These are phyloP conservation scores for Eupithecia insigniata DNA, from an alignment of 2,888 invertebrate species.

Conservation along the genomic window DNA sequence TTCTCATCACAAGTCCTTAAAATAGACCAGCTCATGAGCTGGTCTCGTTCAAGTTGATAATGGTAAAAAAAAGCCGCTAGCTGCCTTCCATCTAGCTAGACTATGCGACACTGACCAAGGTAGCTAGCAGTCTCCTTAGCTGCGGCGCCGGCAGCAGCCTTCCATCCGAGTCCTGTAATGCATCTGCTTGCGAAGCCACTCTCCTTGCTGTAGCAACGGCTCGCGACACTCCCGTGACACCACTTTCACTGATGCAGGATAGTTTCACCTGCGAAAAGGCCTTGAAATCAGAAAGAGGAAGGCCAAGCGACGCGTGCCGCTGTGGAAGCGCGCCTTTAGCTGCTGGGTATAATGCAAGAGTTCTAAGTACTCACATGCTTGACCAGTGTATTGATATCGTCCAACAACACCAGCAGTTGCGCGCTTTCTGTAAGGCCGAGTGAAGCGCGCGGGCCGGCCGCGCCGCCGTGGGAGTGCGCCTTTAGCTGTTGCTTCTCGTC, in stretches of 20 bases:
- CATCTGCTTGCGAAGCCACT: conserved; percentile 74
- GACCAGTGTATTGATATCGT: conserved; percentile 93
- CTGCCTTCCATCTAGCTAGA: no score
- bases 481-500: conserved; percentile 79
- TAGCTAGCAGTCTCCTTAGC: conserved; percentile 89
- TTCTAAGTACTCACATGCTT: conserved; percentile 89
- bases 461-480: conserved; percentile 60
- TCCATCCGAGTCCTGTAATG: conserved; percentile 88
- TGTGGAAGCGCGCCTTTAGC: no score
- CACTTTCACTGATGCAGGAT: conserved; percentile 73
- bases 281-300: neutral
- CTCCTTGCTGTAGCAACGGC: conserved; percentile 90
- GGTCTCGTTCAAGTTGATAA: no score
- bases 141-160: conserved; percentile 91
- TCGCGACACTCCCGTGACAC: conserved; percentile 83
- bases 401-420: conserved; percentile 90
- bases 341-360: no score
- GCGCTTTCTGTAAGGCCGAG: conserved; percentile 86
- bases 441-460: conserved; percentile 53
- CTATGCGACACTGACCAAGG: conserved; percentile 85
- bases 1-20: no score
- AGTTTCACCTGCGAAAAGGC: conserved; percentile 67
- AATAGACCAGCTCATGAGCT: no score
- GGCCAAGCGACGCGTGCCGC: no score
- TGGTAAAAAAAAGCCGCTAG: no score